These are phyloP conservation scores for Sialis fuliginosa DNA, from an alignment of 2,888 invertebrate species.

Conservation along the genomic window DNA sequence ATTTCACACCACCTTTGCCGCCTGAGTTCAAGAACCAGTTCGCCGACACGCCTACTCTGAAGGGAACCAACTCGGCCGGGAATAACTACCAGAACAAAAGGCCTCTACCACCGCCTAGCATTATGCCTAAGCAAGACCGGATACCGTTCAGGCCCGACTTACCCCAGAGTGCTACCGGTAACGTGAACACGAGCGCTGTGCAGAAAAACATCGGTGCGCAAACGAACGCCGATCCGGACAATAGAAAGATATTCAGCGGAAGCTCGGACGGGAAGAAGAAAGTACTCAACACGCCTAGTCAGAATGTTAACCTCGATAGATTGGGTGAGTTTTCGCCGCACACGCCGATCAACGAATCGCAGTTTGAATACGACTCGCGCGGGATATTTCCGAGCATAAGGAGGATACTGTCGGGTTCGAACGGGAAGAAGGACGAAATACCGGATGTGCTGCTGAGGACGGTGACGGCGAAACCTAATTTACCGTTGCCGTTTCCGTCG, in stretches of 20 bases:
- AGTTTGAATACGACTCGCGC: slow-evolving; percentile 22
- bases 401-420: slow-evolving; percentile 69
- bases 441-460: slow-evolving; percentile 57
- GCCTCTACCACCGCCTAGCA: slow-evolving; percentile 67
- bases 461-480: slow-evolving; percentile 36
- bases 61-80: slow-evolving; percentile 46
- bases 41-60: slow-evolving; percentile 73
- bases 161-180: slow-evolving; percentile 15
- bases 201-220: slow-evolving; percentile 5
- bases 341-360: slow-evolving; percentile 20
- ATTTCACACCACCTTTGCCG: slow-evolving; percentile 69
- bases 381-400: slow-evolving; percentile 59
- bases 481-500: slow-evolving; percentile 14
- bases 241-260: slow-evolving; percentile 12
- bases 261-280: slow-evolving; percentile 41
- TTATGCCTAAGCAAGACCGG: slow-evolving; percentile 64
- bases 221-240: slow-evolving; percentile 9
- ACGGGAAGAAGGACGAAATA: slow-evolving; percentile 66
- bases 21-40: slow-evolving; percentile 73
- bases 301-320: slow-evolving; percentile 29
- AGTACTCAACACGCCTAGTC: slow-evolving; percentile 56
- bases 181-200: background rate
- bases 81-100: slow-evolving; percentile 51
- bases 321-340: slow-evolving; percentile 21
- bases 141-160: slow-evolving; percentile 63